Evolutionary conservation across 2,113 vertebrate species (phyloP).

Genomic region (Tretioscincus oriximinensis): DNA sequence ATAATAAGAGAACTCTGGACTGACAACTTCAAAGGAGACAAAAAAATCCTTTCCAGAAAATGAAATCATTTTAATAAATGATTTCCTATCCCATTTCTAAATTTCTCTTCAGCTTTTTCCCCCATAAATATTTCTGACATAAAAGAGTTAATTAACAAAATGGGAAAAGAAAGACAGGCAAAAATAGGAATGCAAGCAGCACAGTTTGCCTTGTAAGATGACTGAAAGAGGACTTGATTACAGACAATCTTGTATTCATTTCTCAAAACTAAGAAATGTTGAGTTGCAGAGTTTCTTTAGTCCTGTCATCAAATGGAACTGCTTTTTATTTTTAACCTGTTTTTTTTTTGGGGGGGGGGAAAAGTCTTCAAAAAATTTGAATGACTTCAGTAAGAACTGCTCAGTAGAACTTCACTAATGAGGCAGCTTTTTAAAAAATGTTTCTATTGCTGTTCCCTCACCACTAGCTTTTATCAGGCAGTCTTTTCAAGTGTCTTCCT

Average conservation of each 20-base stretch:
- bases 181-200: neutral
- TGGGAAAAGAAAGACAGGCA: no score
- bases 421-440: constrained; percentile 1
- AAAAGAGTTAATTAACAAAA: neutral
- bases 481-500: constrained; percentile 15
- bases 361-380: neutral
- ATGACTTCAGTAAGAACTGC: neutral
- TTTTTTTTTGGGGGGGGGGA: no score
- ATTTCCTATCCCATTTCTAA: neutral
- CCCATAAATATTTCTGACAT: neutral
- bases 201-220: neutral
- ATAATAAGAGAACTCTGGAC: neutral
- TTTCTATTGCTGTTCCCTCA: constrained; percentile 2
- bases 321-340: neutral
- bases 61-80: neutral
- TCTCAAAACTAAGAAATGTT: neutral
- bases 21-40: neutral
- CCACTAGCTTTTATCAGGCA: constrained; percentile 3
- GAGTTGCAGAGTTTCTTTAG: neutral
- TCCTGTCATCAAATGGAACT: neutral
- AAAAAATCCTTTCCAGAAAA: neutral
- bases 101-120: neutral
- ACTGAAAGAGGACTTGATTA: neutral
- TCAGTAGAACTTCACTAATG: neutral
- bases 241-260: neutral